Conservation (phyloP, 2,797 vertebrate species). For the Neopelma chrysocephalum region DNA sequence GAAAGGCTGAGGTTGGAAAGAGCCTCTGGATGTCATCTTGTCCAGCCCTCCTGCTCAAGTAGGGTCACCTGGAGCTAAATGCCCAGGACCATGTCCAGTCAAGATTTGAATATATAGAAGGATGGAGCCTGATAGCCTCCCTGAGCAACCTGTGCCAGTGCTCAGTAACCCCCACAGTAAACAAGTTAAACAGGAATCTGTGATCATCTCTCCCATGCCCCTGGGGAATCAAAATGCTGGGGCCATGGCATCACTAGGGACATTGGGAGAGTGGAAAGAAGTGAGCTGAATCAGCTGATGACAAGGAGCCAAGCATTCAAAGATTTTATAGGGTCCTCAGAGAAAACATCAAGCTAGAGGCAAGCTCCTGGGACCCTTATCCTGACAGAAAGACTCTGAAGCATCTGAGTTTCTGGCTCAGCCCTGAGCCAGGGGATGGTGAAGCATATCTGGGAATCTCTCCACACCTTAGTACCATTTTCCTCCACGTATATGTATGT, state of each 20-base stretch:
- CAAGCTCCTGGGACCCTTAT: background rate
- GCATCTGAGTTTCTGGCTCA: background rate
- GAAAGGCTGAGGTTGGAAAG: background rate
- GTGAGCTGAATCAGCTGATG: background rate
- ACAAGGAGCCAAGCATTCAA: background rate
- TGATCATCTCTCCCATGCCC: background rate
- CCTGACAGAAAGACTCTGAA: background rate
- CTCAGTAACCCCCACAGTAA: background rate
- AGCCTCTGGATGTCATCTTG: background rate
- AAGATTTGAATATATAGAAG: background rate
- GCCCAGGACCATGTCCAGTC: background rate
- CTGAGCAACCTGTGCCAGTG: background rate
- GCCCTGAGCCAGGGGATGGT: background rate
- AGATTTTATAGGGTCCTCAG: background rate
- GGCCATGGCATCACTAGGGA: background rate
- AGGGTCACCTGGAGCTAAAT: background rate
- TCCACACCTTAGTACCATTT: background rate
- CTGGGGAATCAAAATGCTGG: background rate
- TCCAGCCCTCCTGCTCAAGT: background rate
- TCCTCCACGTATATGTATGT: background rate
- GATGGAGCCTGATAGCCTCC: background rate
- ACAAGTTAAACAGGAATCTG: background rate
- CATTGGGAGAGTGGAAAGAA: background rate
- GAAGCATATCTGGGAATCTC: background rate
- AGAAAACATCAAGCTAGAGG: background rate